phyloP scores from a whole-genome alignment of 2,888 invertebrate species.

The Eupithecia centaureata region DNA sequence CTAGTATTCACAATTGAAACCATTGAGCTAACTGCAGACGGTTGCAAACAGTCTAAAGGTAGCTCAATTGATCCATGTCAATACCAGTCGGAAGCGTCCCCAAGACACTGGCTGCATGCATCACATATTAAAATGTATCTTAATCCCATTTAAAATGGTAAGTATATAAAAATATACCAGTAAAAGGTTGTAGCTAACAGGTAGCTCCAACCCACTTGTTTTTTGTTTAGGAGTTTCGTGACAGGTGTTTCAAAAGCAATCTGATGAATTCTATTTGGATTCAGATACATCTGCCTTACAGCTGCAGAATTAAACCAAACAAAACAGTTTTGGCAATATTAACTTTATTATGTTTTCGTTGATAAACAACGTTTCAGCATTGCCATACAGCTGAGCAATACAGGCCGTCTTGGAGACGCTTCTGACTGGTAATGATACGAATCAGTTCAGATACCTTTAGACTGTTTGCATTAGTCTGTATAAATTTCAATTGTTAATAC shows the following conservation, averaged over 20 bases:
- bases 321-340: neutral
- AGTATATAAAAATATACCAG: neutral
- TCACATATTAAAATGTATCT: neutral
- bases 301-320: slow-evolving; percentile 8
- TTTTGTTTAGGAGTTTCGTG: neutral
- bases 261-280: slow-evolving; percentile 5
- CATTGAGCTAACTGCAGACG: too few species aligned
- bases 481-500: too few species aligned
- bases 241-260: slow-evolving; percentile 20
- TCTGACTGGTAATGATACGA: too few species aligned
- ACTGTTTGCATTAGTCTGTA: too few species aligned
- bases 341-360: neutral
- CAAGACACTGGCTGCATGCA: too few species aligned
- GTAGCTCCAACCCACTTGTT: slow-evolving; percentile 17
- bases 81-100: too few species aligned
- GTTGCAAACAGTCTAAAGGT: too few species aligned
- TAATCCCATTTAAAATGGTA: neutral
- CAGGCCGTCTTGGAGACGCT: too few species aligned
- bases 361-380: neutral
- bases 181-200: slow-evolving; percentile 17
- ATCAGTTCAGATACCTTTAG: too few species aligned
- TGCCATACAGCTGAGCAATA: too few species aligned
- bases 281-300: slow-evolving; percentile 24
- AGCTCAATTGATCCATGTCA: too few species aligned
- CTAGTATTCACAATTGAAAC: too few species aligned